A percentile compares a stretch with the other conserved stretches of the same genome.
Evolutionary conservation across 2,888 invertebrate species (phyloP).

Genomic region (Lasioglossum villosulum): DNA sequence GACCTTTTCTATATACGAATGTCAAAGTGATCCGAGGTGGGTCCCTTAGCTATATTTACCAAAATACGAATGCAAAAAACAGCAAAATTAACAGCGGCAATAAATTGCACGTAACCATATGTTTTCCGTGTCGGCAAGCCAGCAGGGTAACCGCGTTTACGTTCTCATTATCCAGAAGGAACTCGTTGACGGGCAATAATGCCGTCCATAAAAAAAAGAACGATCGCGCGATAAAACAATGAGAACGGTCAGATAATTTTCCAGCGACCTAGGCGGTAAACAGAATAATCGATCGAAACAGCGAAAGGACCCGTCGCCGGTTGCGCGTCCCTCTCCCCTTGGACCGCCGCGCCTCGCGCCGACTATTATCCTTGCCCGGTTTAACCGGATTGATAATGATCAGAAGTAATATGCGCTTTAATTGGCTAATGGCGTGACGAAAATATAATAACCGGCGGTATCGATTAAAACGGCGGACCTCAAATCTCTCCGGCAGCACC

Average conservation of each 20-base stretch:
- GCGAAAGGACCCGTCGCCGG: constrained; percentile 26
- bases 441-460: constrained; percentile 55
- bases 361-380: constrained; percentile 34
- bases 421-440: constrained; percentile 58
- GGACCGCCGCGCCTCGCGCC: not conserved
- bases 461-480: constrained; percentile 54
- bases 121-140: not conserved
- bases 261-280: constrained; percentile 31
- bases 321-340: not conserved
- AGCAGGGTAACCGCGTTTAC: not conserved
- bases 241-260: constrained; percentile 41
- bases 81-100: not conserved
- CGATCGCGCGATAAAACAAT: constrained; percentile 37
- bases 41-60: too few species aligned
- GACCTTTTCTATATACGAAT: too few species aligned
- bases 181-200: constrained; percentile 29
- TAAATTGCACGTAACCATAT: not conserved
- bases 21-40: too few species aligned
- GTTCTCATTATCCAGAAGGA: constrained; percentile 34
- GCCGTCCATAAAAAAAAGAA: constrained; percentile 27
- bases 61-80: not conserved
- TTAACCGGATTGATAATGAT: constrained; percentile 52
- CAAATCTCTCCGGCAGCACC: constrained; percentile 44
- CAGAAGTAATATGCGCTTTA: constrained; percentile 50
- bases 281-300: constrained; percentile 45